Conservation (phyloP, 2,888 invertebrate genomes). For the Eubasilissa splendida region DNA sequence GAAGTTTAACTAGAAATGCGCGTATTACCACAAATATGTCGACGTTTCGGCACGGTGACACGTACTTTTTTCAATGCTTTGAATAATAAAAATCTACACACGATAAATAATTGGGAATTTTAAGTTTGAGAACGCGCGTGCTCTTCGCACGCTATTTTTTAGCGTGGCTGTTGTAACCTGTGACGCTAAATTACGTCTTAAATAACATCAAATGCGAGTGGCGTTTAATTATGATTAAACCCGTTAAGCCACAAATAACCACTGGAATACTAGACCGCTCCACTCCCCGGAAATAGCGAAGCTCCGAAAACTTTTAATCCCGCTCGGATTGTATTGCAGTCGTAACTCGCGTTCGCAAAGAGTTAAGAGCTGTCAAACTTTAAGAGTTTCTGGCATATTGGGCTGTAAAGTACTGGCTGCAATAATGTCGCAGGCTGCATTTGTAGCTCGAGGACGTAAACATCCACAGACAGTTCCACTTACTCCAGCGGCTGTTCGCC, state of each 20-base stretch:
- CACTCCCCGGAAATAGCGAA: conserved; percentile 12
- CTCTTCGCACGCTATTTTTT: too few relatives aligned
- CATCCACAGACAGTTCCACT: conserved; percentile 3
- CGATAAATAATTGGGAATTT: too few relatives aligned
- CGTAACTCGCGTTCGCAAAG: conserved; percentile 38
- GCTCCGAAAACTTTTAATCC: conserved; percentile 40
- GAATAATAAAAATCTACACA: too few relatives aligned
- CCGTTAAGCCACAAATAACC: background rate
- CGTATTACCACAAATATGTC: too few relatives aligned
- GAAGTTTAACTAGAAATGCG: too few relatives aligned
- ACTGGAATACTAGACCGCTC: background rate
- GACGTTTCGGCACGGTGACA: too few relatives aligned
- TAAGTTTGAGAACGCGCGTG: too few relatives aligned
- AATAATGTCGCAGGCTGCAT: conserved; percentile 41
- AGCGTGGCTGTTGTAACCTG: too few relatives aligned
- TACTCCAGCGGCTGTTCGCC: background rate
- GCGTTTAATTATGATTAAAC: too few relatives aligned
- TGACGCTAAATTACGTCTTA: too few relatives aligned
- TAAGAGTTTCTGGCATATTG: conserved; percentile 33
- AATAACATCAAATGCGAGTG: too few relatives aligned
- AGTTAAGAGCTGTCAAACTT: conserved; percentile 43
- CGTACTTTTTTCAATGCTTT: too few relatives aligned
- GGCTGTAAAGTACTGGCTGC: conserved; percentile 34
- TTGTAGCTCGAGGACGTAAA: conserved; percentile 12
- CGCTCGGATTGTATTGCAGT: conserved; percentile 44